Base-by-base conservation (phyloP, 2,888 invertebrate species). In the Operophtera brumata region DNA sequence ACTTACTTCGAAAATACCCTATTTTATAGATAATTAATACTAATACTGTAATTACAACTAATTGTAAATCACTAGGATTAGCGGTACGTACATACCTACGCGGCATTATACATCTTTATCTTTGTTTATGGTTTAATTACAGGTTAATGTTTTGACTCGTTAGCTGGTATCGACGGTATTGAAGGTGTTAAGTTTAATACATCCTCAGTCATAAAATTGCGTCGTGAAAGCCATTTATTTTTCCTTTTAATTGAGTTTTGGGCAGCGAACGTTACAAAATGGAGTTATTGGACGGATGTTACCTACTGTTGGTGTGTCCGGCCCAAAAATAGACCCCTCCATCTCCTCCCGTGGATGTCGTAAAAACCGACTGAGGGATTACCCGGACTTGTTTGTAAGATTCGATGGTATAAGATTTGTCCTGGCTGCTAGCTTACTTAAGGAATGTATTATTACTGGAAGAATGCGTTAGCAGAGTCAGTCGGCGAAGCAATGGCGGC, bases 111-210 rank as follows among this genome's bases (percentile, higher is more conserved):
- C 65, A 69, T 74, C 77, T 83, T 83, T 84, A 87, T 87, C 84
- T 82, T 69, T 75, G 69, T 89, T 90, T 88, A 90, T 87, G 80
- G 75, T 84, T 86, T 89, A 89, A 89, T 89, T 89, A 86, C 75
- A 69, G 68, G 75, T 80, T 81, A 78, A 77, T 75, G 72, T 73
- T 70, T 64, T 64, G 59, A 61, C 73, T 75, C 69, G 75, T 78
- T 78, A 73, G 71, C 71, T 75, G 69, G 70, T 79, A 82, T 81
- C 78, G 73, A 63, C 60, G 20, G 20, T 20, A 20, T 63, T 64
- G 59, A 70, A 78, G 72, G 77, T 79, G 82, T 81, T 76, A 78
- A 78, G 72, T 74, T 77, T 73, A 76, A 78, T 78, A 75, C 62
- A 60, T 79, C 75, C 74, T 69, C 63, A 56, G 69, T 63, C 71